Evolutionary conservation across 2,888 invertebrate species (phyloP).

Genomic region (Polydrusus cervinus): DNA sequence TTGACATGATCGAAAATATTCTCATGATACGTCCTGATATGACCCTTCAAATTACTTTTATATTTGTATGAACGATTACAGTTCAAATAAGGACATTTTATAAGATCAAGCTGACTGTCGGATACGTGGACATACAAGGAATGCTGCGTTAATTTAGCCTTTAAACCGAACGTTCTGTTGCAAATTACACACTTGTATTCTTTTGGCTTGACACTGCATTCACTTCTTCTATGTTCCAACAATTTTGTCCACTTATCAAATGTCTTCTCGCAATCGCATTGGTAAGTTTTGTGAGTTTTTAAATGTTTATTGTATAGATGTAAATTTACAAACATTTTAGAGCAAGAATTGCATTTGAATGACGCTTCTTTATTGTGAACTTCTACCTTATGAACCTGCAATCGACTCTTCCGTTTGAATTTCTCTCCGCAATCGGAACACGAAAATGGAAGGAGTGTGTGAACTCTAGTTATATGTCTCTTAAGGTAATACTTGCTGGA

Average conservation of each 20-base stretch:
- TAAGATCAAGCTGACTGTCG: constrained; percentile 55
- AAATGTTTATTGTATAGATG: constrained; percentile 61
- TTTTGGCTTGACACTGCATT: constrained; percentile 57
- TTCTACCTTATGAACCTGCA: constrained; percentile 59
- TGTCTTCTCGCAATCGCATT: constrained; percentile 63
- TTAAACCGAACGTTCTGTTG: constrained; percentile 58
- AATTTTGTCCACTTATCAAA: constrained; percentile 63
- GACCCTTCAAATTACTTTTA: constrained; percentile 61
- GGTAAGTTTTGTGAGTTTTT: constrained; percentile 62
- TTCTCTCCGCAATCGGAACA: constrained; percentile 61
- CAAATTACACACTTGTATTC: constrained; percentile 61
- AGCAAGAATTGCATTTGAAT: constrained; percentile 62
- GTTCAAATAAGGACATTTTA: constrained; percentile 60
- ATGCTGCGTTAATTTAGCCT: constrained; percentile 59
- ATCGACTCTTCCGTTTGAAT: constrained; percentile 61
- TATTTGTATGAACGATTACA: constrained; percentile 62
- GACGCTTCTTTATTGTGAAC: constrained; percentile 58
- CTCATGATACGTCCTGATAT: constrained; percentile 61
- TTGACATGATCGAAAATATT: constrained; percentile 46
- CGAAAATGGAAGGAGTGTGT: constrained; percentile 56
- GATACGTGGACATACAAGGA: constrained; percentile 55
- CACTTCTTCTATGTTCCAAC: constrained; percentile 60
- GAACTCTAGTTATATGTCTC: constrained; percentile 61
- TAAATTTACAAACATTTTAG: constrained; percentile 57
- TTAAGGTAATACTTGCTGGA: constrained; percentile 62